Base-by-base conservation (phyloP, 2,888 invertebrate species). In the Microctonus aethiopoides region DNA sequence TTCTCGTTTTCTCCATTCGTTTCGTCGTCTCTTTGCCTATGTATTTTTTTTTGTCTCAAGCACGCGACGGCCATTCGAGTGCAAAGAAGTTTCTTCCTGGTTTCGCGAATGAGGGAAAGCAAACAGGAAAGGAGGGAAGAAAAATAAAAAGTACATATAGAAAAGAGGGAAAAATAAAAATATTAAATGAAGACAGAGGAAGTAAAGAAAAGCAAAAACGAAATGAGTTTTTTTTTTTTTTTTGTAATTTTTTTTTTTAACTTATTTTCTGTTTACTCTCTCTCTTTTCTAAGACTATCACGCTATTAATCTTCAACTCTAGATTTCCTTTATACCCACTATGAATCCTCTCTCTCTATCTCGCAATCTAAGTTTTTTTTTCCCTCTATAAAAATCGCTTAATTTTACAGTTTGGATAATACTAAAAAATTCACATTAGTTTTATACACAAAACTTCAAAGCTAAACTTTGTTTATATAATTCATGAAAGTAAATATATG, bases 1-100 rank as follows among this genome's bases (percentile, higher is more conserved):
- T 16, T 16, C 16, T 16, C 7, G 16, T 46, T 46, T 75, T 71
- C 70, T 69, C 71, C 67, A 66, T 41, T 46, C 61, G 52, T 52
- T 52, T 10, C 26, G 16, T 57, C 20, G 29, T 57, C 16, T 62
- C 57, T 68, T 63, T 39, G 39, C 41, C 54, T 65, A 51, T 60
- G 62, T 32, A 64, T 65, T 64, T 66, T 67, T 63, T 36, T 51
- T 39, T 54, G 61, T 70, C 70, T 70, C 66, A 64, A 70, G 63
- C 62, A 62, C 56, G 39, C 36, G 39, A 61, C 52, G 20, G 39
- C 59, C 32, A 57, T 32, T 57, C 57, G 46, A 70, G 66, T 62
- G 66, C 46, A 67, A 66, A 62, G 57, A 70, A 67, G 62, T 70
- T 70, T 67, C 66, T 70, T 70, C 54, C 64, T 46, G 16, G 16